Evolutionary conservation across 2,113 vertebrate genomes (phyloP).

Genomic region (Nesoenas mayeri): DNA sequence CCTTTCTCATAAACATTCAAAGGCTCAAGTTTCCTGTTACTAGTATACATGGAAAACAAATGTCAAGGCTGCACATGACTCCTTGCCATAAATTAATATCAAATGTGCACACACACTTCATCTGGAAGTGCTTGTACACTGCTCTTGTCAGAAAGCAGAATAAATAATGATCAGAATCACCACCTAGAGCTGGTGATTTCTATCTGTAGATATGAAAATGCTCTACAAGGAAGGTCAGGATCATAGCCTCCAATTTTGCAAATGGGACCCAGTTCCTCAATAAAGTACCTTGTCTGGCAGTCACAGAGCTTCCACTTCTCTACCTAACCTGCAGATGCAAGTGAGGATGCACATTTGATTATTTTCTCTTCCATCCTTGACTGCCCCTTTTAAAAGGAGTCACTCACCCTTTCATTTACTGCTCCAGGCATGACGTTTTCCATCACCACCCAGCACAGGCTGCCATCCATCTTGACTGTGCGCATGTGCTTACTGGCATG

Average conservation of each 20-base stretch:
- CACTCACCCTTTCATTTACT: not conserved
- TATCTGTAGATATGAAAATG: not conserved
- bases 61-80: conserved; percentile 28
- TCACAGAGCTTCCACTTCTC: not conserved
- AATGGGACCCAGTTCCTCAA: not conserved
- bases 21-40: not conserved
- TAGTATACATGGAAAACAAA: conserved; percentile 19
- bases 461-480: not conserved
- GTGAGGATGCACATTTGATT: not conserved
- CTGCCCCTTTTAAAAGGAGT: not conserved
- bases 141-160: conserved; percentile 31
- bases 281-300: not conserved
- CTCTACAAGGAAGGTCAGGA: not conserved
- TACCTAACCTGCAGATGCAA: not conserved
- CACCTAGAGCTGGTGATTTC: not conserved
- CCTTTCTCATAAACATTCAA: conserved; percentile 32
- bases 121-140: not conserved
- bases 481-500: not conserved
- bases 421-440: not conserved
- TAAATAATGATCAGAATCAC: conserved; percentile 2
- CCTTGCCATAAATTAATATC: conserved; percentile 54
- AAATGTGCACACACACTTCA: conserved; percentile 10
- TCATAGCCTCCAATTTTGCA: not conserved
- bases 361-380: not conserved
- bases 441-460: not conserved